Evolutionary conservation across 2,888 invertebrate genomes (phyloP).

Genomic region (Cheilosia impressa): DNA sequence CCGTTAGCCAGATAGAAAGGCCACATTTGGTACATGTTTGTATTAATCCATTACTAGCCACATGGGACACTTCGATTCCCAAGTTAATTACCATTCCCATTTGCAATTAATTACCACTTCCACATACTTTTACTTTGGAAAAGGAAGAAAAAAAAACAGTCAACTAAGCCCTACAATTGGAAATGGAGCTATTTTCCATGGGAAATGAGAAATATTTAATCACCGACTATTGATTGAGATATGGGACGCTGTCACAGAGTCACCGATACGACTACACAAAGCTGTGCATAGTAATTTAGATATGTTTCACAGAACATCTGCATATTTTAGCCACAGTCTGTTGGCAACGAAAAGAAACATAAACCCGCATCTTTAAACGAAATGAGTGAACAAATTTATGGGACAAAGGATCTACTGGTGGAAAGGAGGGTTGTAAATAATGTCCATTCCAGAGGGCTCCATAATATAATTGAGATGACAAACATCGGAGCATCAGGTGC

Average conservation of each 20-base stretch:
- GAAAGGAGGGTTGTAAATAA: constrained; percentile 28
- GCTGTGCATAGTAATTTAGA: background rate
- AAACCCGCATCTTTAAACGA: constrained; percentile 30
- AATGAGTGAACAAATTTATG: constrained; percentile 41
- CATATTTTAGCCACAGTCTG: background rate
- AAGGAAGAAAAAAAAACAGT: constrained; percentile 1
- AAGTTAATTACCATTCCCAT: constrained; percentile 69
- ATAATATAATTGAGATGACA: constrained; percentile 55
- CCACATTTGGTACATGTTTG: constrained; percentile 53
- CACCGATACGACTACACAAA: constrained; percentile 1
- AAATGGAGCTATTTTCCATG: constrained; percentile 7
- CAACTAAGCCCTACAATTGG: constrained; percentile 27
- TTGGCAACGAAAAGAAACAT: constrained; percentile 11
- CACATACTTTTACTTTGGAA: constrained; percentile 50
- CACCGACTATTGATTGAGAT: constrained; percentile 38
- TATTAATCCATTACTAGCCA: constrained; percentile 59
- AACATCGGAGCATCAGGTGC: constrained; percentile 60
- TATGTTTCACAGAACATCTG: constrained; percentile 1
- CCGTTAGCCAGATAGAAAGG: background rate
- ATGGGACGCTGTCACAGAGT: constrained; percentile 1
- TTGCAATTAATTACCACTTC: constrained; percentile 71
- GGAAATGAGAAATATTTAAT: constrained; percentile 39
- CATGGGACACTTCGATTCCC: constrained; percentile 71
- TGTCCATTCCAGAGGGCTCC: constrained; percentile 17
- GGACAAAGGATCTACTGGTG: constrained; percentile 2